Base-by-base conservation (phyloP, 2,888 invertebrate species). In the Sinopyrophorus schimmeli region DNA sequence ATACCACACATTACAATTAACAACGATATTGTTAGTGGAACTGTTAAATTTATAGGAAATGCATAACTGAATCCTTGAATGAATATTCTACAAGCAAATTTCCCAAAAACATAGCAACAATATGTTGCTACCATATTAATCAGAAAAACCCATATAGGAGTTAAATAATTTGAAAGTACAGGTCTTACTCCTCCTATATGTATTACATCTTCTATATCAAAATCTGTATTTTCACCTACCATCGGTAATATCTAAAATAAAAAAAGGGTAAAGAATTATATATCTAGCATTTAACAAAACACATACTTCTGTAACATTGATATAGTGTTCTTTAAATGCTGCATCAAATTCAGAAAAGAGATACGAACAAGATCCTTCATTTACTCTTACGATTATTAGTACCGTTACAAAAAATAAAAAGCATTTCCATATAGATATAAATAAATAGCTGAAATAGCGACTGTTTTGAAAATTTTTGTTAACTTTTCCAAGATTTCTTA, bases 11-110 rank as follows among this genome's bases (percentile, higher is more conserved):
- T 72, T 0, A 80, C 72, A 21, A 89, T 81, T 20, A 89, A 76
- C n/a, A 83, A 66, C 10, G 82, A 82, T 1, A 92, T 76, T 2
- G 87, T 79, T 1, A 84, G 77, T 0, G 93, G 93, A 0, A 88
- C 85, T 0, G 86, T 81, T 6, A 95, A 75, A 62, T 80, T 84
- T 24, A 93, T 74, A 0, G 95, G 92, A 52, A 94, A 80, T 0
- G 94, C 88, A 63, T 88, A 93, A 60, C 92, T 88, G 68, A 92
- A 86, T 40, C 84, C 82, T 70, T 95, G 94, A 67, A 96, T 92
- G 68, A 89, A 83, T 54, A 92, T 87, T 76, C 89, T 90, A 75
- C 91, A 92, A 1, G 92, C 87, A 59, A 91, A 89, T 74, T 91
- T 93, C 3, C 84, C 80, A 53, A 80, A 80, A 11, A 77, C 76